Percentiles rank a stretch among this genome's conserved stretches.
These are phyloP conservation scores for Cosmia pyralina DNA, from an alignment of 2,888 invertebrate species.

Conservation along the genomic window DNA sequence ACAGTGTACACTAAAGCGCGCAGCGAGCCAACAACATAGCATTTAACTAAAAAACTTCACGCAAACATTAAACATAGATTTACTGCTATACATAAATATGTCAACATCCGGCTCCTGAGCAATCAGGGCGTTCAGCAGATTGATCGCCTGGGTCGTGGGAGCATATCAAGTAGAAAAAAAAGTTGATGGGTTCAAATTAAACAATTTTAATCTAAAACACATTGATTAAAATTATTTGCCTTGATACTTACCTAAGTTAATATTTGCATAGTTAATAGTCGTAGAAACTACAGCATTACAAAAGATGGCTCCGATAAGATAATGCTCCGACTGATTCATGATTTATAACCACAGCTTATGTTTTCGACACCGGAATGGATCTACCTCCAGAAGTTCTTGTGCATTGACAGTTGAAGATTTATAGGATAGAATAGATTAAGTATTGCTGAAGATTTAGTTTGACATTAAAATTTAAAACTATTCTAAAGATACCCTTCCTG, in stretches of 20 bases:
- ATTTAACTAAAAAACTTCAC: no score
- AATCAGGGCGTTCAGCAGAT: no score
- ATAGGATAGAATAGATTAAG: constrained; percentile 25
- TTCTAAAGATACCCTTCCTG: background rate
- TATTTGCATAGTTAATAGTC: background rate
- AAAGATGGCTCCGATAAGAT: constrained; percentile 35
- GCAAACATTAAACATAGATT: no score
- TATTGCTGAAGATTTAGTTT: background rate
- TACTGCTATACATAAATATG: no score
- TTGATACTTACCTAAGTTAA: constrained; percentile 1
- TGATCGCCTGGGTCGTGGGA: no score
- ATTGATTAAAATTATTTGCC: background rate
- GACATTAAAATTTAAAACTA: background rate
- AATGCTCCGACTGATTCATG: constrained; percentile 31
- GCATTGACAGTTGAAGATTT: constrained; percentile 44
- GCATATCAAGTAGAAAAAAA: background rate
- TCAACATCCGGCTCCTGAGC: no score
- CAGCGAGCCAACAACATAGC: no score
- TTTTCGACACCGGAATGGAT: constrained; percentile 50
- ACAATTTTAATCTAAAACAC: background rate
- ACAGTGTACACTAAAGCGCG: no score
- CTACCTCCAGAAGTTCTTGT: constrained; percentile 45
- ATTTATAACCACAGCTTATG: constrained; percentile 43
- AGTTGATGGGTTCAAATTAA: background rate
- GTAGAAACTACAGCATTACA: constrained; percentile 12